Conservation (phyloP, 1,140 invertebrate species). For the Lepidurus arcticus region DNA sequence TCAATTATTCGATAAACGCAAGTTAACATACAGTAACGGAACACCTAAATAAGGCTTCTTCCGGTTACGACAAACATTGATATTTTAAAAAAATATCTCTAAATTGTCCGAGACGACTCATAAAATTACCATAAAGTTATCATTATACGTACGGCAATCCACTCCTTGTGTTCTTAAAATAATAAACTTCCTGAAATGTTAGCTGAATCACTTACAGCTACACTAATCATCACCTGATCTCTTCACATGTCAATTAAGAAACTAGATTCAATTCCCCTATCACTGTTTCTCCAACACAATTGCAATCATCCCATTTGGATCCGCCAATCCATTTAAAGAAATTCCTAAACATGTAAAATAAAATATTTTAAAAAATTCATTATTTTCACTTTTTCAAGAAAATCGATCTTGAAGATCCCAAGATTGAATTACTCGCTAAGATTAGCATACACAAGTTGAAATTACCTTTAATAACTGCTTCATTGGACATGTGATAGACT, state of each 20-base stretch:
- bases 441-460: not conserved
- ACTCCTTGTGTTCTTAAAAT: not conserved
- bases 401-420: slow-evolving; percentile 24
- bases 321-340: slow-evolving; percentile 46
- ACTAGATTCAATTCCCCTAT: slow-evolving; percentile 23
- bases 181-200: not conserved
- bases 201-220: not conserved
- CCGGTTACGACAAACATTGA: no score
- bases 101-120: not conserved
- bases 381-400: slow-evolving; percentile 8
- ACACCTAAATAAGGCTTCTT: no score
- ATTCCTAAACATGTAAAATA: slow-evolving; percentile 41
- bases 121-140: not conserved
- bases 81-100: not conserved
- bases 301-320: slow-evolving; percentile 45
- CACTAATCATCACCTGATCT: no score
- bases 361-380: slow-evolving; percentile 34
- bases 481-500: slow-evolving; percentile 52
- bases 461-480: slow-evolving; percentile 53
- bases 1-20: no score
- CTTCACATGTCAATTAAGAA: not conserved
- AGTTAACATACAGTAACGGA: no score
- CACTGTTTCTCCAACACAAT: slow-evolving; percentile 40
- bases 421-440: not conserved
- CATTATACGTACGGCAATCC: not conserved